These are phyloP conservation scores for Camponotus fellah DNA, from an alignment of 2,888 invertebrate species.

Conservation along the genomic window DNA sequence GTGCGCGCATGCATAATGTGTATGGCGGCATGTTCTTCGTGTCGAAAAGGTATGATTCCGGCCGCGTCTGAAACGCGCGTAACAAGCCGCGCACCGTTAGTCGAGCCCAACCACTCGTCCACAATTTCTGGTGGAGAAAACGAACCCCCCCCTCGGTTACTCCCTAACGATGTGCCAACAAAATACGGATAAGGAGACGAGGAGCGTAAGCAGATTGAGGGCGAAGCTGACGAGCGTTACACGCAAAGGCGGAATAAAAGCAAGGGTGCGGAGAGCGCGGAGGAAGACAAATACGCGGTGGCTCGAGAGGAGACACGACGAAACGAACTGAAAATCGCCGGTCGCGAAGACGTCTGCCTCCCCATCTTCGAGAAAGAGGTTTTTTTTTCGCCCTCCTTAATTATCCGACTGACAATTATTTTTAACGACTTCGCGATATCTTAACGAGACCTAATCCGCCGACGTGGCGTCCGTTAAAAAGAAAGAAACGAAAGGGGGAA, in stretches of 20 bases:
- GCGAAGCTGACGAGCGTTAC: slow-evolving; percentile 60
- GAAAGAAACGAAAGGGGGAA: slow-evolving; percentile 64
- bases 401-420: slow-evolving; percentile 85
- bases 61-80: slow-evolving; percentile 82
- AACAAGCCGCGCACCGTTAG: slow-evolving; percentile 78
- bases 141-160: slow-evolving; percentile 77
- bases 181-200: slow-evolving; percentile 82
- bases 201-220: slow-evolving; percentile 83
- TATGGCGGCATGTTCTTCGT: slow-evolving; percentile 11
- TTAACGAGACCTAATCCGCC: slow-evolving; percentile 83
- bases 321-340: slow-evolving; percentile 71
- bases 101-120: slow-evolving; percentile 43
- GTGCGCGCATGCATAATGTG: slow-evolving; percentile 52
- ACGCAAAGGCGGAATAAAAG: slow-evolving; percentile 57
- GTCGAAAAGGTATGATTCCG: slow-evolving; percentile 78
- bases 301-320: slow-evolving; percentile 53
- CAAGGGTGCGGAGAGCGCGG: slow-evolving; percentile 46
- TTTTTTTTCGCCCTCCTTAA: slow-evolving; percentile 77
- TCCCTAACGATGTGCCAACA: slow-evolving; percentile 85
- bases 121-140: slow-evolving; percentile 61
- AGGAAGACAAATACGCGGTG: slow-evolving; percentile 63
- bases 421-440: slow-evolving; percentile 84
- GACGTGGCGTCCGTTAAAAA: slow-evolving; percentile 72
- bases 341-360: slow-evolving; percentile 31
- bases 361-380: slow-evolving; percentile 37